A percentile compares a stretch with the other conserved stretches of the same genome.
Evolutionary conservation across 2,888 invertebrate genomes (phyloP).

Genomic region (Lapara coniferarum): DNA sequence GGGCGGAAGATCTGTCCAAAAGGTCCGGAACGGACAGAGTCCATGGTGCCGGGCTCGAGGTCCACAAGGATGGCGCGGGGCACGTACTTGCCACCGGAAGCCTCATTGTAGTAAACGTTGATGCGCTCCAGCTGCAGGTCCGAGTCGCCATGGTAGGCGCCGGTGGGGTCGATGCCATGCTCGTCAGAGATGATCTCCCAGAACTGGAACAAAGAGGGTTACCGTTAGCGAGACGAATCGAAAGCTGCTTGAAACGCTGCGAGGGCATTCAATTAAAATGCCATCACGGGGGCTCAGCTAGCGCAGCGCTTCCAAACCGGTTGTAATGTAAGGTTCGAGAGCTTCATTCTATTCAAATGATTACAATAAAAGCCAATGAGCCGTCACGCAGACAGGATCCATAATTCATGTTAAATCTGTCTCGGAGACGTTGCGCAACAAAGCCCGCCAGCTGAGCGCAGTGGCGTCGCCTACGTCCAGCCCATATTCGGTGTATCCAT

Average conservation of each 20-base stretch:
- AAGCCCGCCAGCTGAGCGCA: conserved; percentile 62
- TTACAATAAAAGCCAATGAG: conserved; percentile 67
- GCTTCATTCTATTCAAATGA: conserved; percentile 27
- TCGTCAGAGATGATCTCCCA: conserved; percentile 99
- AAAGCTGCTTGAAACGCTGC: conserved; percentile 40
- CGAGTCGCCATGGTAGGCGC: conserved; percentile 94
- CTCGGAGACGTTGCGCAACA: conserved; percentile 70
- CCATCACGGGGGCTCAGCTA: conserved; percentile 64
- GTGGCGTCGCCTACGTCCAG: conserved; percentile 66
- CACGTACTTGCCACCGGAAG: conserved; percentile 84
- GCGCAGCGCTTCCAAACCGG: conserved; percentile 70
- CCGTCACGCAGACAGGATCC: conserved; percentile 69
- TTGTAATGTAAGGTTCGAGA: conserved; percentile 39
- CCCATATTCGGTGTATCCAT: conserved; percentile 68
- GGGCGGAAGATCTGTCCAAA: conserved; percentile 90
- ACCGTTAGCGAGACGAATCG: conserved; percentile 85
- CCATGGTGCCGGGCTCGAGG: conserved; percentile 83
- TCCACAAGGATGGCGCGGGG: conserved; percentile 76
- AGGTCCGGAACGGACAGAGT: conserved; percentile 87
- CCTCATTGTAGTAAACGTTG: conserved; percentile 98
- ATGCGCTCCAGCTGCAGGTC: conserved; percentile 96
- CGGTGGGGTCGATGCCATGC: conserved; percentile 96
- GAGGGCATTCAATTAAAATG: conserved; percentile 63
- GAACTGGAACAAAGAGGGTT: conserved; percentile 85
- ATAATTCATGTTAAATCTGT: conserved; percentile 66